These are phyloP conservation scores for Ariolimax columbianus DNA, from an alignment of 2,888 invertebrate genomes.

Conservation along the genomic window DNA sequence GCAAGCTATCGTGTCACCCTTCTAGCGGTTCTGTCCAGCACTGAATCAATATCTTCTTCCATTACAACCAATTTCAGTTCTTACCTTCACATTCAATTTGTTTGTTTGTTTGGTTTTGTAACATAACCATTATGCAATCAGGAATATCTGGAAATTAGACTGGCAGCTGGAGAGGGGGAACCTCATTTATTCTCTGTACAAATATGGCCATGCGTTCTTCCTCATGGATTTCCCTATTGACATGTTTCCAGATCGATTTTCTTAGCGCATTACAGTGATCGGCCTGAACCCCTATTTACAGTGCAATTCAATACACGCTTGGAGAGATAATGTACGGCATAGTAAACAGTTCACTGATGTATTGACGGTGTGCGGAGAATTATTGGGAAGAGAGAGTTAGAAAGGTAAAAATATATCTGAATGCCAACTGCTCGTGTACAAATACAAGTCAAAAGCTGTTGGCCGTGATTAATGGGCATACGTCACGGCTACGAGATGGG, in stretches of 20 bases:
- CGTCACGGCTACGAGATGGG: neutral
- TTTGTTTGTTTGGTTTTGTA: no score
- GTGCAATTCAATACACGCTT: slow-evolving; percentile 31
- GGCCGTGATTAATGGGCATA: neutral
- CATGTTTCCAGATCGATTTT: slow-evolving; percentile 27
- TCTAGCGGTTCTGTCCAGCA: no score
- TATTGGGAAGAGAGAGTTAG: neutral
- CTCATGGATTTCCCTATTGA: slow-evolving; percentile 4
- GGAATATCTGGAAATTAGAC: neutral
- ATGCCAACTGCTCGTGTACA: neutral
- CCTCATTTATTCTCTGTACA: neutral
- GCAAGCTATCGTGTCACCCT: no score
- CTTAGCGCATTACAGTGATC: slow-evolving; percentile 27
- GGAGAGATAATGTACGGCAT: slow-evolving; percentile 27
- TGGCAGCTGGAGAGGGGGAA: neutral
- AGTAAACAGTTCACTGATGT: slow-evolving; percentile 27
- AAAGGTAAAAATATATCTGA: slow-evolving; percentile 16
- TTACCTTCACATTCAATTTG: neutral
- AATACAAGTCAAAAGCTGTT: neutral
- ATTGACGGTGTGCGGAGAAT: slow-evolving; percentile 7
- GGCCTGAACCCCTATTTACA: slow-evolving; percentile 21
- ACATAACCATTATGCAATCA: neutral
- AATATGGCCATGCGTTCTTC: slow-evolving; percentile 22
- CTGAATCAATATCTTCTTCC: neutral
- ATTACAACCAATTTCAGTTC: neutral